Evolutionary conservation across 2,888 invertebrate genomes (phyloP), one percentile per base, ranked within the genome.

Genomic region (Drosophila villosipedis): DNA sequence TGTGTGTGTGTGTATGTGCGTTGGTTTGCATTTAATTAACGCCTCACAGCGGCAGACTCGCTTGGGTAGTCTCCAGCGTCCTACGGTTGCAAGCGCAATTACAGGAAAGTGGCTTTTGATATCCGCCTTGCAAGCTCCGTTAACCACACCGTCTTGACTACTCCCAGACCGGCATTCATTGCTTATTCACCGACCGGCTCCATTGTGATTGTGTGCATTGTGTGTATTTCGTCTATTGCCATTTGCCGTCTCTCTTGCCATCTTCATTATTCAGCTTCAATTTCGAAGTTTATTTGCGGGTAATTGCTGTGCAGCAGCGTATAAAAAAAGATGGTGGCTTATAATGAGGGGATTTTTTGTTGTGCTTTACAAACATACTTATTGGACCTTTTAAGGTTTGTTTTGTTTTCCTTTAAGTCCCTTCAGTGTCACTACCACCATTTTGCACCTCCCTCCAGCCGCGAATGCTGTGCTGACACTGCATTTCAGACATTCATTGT

Each of bases 21-120:
- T 79, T 60, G 65, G 80, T 80, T 74, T 84, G 84, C 84, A 84
- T 84, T 84, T 84, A 83, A 84, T 84, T 84, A 84, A 80, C 84
- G 83, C 81, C 80, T 79, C 50, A 52, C 52, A 70, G 70, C 53
- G 61, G 43, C 53, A 43, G 62, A 28, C 37, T 55, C 62, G 66
- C 49, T 35, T 28, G 43, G 55, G 52, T 57, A 53, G 47, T 68
- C 70, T 73, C 63, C 33, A 54, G 68, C 53, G 70, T 67, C 47
- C 63, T 57, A 62, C 63, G 43, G 71, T 71, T 70, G 74, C 71
- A 66, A 70, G 59, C 71, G 79, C 83, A 83, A 83, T 82, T 83
- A 82, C 80, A 72, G 61, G 68, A 70, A 83, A 83, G 80, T 83
- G 78, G 74, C 84, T 82, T 83, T 82, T 83, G 82, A 83, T 83